Percentiles rank a stretch among this genome's conserved stretches.
phyloP scores from a whole-genome alignment of 1,140 invertebrate genomes.

The Myzus persicae region DNA sequence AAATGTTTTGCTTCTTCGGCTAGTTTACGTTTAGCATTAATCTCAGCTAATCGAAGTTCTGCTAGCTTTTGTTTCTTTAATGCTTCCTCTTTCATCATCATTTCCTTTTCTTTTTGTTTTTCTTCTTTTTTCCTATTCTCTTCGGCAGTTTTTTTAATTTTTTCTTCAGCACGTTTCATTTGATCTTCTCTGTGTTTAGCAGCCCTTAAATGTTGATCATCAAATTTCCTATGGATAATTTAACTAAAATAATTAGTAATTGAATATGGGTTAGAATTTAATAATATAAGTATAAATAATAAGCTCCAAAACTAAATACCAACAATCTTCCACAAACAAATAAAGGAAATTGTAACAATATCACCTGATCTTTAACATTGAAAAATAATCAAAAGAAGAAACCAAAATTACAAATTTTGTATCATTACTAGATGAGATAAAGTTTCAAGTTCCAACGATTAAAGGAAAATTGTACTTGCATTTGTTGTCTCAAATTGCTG shows the following conservation, averaged over 20 bases:
- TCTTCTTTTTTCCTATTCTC: conserved; percentile 21
- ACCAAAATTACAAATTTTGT: no score
- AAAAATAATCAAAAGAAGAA: no score
- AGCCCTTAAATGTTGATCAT: conserved; percentile 41
- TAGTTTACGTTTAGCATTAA: conserved; percentile 45
- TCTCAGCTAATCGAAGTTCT: conserved; percentile 22
- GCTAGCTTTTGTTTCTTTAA: conserved; percentile 45
- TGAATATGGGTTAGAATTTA: not conserved
- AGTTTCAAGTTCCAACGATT: no score
- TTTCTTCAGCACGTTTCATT: conserved; percentile 24
- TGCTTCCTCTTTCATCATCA: conserved; percentile 25
- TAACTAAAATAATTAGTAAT: not conserved
- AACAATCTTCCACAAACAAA: not conserved
- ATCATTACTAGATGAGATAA: no score
- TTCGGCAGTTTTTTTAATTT: conserved; percentile 38
- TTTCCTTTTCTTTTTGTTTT: conserved; percentile 46
- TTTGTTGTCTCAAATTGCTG: no score
- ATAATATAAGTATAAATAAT: not conserved
- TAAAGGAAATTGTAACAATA: not conserved
- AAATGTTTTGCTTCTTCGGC: conserved; percentile 19
- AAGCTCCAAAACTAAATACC: not conserved
- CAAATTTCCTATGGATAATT: conserved; percentile 25
- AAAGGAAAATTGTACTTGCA: no score
- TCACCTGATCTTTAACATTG: no score
- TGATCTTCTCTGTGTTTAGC: conserved; percentile 50